These are phyloP conservation scores for Hybognathus amarus DNA, from an alignment of 2,797 vertebrate genomes.

Conservation along the genomic window DNA sequence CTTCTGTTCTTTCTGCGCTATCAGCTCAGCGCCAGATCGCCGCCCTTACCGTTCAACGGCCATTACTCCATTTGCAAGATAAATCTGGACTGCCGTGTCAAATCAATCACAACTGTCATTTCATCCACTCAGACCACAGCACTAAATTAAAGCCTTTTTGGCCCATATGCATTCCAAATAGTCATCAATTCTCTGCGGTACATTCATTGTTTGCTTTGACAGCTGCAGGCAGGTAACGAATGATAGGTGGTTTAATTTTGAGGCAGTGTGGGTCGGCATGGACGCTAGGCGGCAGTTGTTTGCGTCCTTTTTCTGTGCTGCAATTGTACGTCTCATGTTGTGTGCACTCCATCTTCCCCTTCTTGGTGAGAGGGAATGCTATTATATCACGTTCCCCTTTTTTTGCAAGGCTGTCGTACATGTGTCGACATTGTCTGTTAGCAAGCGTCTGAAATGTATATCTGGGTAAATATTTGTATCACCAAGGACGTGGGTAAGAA, in stretches of 20 bases:
- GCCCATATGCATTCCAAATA: conserved; percentile 89
- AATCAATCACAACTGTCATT: conserved; percentile 91
- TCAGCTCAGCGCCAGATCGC: conserved; percentile 89
- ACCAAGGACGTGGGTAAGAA: conserved; percentile 67
- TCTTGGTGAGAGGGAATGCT: conserved; percentile 33
- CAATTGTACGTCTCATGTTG: background rate
- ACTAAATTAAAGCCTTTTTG: conserved; percentile 89
- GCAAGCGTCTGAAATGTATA: conserved; percentile 67
- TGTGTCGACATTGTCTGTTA: conserved; percentile 66
- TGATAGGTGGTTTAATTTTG: conserved; percentile 45
- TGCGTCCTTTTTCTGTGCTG: conserved; percentile 9
- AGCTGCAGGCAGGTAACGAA: conserved; percentile 84
- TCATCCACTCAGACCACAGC: conserved; percentile 83
- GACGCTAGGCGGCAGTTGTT: conserved; percentile 24
- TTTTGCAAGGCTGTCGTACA: conserved; percentile 69
- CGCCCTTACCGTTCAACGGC: conserved; percentile 85
- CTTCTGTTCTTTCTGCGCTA: conserved; percentile 70
- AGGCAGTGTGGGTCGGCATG: background rate
- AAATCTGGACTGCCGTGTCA: conserved; percentile 87
- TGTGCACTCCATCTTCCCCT: conserved; percentile 18
- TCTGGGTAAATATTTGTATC: conserved; percentile 74
- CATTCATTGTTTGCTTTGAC: conserved; percentile 89
- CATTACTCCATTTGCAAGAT: conserved; percentile 95
- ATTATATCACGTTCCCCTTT: conserved; percentile 55
- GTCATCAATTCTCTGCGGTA: conserved; percentile 87